Base-by-base conservation (phyloP, 2,113 vertebrate genomes). In the Neolamprologus variostigma region DNA sequence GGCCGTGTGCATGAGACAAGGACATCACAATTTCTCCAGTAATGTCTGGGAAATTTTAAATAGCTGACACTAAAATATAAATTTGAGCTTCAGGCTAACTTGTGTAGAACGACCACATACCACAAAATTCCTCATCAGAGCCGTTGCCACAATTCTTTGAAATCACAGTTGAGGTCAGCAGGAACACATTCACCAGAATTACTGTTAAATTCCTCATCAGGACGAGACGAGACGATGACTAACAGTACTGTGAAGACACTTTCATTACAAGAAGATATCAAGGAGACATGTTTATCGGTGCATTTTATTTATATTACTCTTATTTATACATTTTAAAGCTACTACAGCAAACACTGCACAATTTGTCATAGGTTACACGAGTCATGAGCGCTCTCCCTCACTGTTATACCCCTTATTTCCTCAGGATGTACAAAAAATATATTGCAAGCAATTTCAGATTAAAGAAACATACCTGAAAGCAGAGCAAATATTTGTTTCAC, bases 391-490 rank as follows among this genome's bases (percentile, higher is more conserved):
- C 45, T 80, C 57, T 53, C 2, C 7, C 3, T 47, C 2, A n/a
- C 16, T 26, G 42, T 26, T 40, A n/a, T 16, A 71, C 5, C 8
- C 7, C 26, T 53, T 66, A 68, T 40, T 73, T 59, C 57, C 71
- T 23, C 16, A 33, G 33, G 13, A 23, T 4, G 4, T 13, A 68
- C 33, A 78, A 78, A 51, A 45, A 57, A 37, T 17, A 61, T 14
- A 31, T 1, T 83, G 19, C 68, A 26, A 71, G 31, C 33, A 19
- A 31, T 61, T 23, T 3, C 68, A 7, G 13, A 45, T 16, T 78
- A 9, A 80, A 7, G 9, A 47, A 9, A 19, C 93, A 95, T 94
- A 97, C 96, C 95, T 76, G 94, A 78, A 7, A 96, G 86, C 13
- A 94, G 78, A 63, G 91, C 14, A 17, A 93, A 17, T 31, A 92